Base-by-base conservation (phyloP, 2,888 invertebrate genomes). In the Yponomeuta plumbellus region DNA sequence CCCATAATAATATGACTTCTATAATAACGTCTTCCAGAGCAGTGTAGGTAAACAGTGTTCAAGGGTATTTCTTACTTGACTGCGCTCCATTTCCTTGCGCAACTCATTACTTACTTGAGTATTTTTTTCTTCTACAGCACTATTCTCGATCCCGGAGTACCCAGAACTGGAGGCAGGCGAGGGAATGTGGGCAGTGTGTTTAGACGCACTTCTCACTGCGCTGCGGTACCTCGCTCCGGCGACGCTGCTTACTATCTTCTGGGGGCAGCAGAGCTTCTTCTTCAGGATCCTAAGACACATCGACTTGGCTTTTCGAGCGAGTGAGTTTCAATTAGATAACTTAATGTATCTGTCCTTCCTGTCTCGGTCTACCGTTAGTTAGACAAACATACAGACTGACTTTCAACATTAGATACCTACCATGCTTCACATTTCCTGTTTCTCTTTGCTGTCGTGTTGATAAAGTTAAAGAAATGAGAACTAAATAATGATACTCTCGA, bases 221-320 rank as follows among this genome's bases (percentile, higher is more conserved):
- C 83, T 93, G 71, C 91, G 92, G 74, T 86, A 93, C 76, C 80
- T 93, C 70, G 87, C 93, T 70, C 93, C 93, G 70, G 86, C 93
- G 59, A 92, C 93, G 10, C 80, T 93, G 40, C 83, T 93, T 62
- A 91, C 92, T 0, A 74, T 93, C 34, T 83, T 93, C 75, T 92
- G 92, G 88, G 91, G 92, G 39, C 90, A 92, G 69, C 92, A 92
- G 75, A 90, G 92, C 72, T 87, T 93, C 75, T 75, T 93, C 68
- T 87, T 92, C 74, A 91, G 83, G 71, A 74, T 93, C 61, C 77
- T 93, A 67, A 87, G 89, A 73, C 89, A 92, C 66, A 85, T 93
- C 66, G 93, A 93, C 77, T 86, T 88, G 66, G 88, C 89, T 69
- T 90, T 92, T 69, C 83, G 93, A 77, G 85, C 93, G 71, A 88